Evolutionary conservation across 1,140 invertebrate species (phyloP), one percentile per base, ranked within the genome.

Genomic region (Eupristina koningsbergeri): DNA sequence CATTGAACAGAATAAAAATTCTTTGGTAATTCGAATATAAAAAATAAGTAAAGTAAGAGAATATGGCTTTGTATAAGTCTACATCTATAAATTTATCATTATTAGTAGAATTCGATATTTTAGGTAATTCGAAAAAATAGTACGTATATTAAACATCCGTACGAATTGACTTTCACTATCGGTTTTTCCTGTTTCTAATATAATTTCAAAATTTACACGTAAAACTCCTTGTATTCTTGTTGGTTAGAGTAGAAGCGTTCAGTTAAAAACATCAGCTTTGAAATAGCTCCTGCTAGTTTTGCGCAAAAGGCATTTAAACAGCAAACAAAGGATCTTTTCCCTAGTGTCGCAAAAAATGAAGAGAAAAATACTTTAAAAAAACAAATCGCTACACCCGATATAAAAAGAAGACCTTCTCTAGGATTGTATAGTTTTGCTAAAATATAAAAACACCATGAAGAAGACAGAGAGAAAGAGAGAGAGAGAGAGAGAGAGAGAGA

Each of bases 221-320:
- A 53, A 81, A 74, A 19, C 41, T n/a, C 41, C 50, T 61, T 61
- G 22, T 58, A 69, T 77, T 64, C 22, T 61, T 45, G n/a, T 17
- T 9, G 74, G 63, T 29, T 39, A 17, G n/a, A 3, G 63, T 8
- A 83, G 47, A 45, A 71, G 64, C 81, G 64, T 71, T 83, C 61
- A 73, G 78, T 83, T 83, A 78, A 83, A 73, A 83, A 78, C 47
- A 83, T 71, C 47, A 71, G 63, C 63, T 77, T 41, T 45, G 74
- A 83, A 83, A 83, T 73, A n/a, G 75, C 22, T 76, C 39, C 53
- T 29, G 50, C 61, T 29, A 29, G 17, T 13, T 31, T 26, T 7
- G 69, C 53, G 41, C 50, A 64, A 34, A 73, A 45, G 71, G 53
- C 74, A 53, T 77, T 83, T 83, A 67, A 58, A 83, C 63, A 67